phyloP scores from a whole-genome alignment of 2,797 vertebrate species.

The Anas acuta region DNA sequence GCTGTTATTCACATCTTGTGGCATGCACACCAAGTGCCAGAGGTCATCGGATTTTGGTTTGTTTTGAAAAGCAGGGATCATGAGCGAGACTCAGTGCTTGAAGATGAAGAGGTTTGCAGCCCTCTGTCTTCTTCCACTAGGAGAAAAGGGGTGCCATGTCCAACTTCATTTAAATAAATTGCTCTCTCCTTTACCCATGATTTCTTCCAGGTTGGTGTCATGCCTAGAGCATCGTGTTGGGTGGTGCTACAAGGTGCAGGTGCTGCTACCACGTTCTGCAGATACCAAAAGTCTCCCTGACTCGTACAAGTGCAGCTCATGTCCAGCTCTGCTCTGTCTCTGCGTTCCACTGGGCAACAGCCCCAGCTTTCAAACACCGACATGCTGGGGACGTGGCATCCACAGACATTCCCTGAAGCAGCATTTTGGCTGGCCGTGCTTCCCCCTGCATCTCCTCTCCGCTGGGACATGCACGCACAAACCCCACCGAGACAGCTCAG shows the following conservation, averaged over 20 bases:
- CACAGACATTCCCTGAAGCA: background rate
- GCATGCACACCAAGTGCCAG: background rate
- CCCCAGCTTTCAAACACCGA: background rate
- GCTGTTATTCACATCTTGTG: background rate
- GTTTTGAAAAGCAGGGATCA: background rate
- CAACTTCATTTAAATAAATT: background rate
- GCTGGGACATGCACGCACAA: background rate
- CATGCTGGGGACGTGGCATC: background rate
- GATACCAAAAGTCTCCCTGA: background rate
- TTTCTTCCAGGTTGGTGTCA: background rate
- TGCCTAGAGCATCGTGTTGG: background rate
- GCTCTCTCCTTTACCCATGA: background rate
- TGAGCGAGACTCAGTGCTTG: background rate
- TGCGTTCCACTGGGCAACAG: background rate
- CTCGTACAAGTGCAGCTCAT: background rate
- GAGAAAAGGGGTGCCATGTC: background rate
- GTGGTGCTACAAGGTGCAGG: background rate
- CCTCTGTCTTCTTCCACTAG: background rate
- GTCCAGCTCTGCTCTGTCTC: background rate
- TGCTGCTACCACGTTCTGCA: accelerated
- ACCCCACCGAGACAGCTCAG: background rate
- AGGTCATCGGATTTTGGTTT: background rate
- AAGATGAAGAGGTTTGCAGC: background rate
- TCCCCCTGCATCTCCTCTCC: accelerated
- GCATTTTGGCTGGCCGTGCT: accelerated